Percentiles rank a stretch among this genome's conserved stretches.
Conservation (phyloP, 2,797 vertebrate genomes). For the Gallirallus australis region DNA sequence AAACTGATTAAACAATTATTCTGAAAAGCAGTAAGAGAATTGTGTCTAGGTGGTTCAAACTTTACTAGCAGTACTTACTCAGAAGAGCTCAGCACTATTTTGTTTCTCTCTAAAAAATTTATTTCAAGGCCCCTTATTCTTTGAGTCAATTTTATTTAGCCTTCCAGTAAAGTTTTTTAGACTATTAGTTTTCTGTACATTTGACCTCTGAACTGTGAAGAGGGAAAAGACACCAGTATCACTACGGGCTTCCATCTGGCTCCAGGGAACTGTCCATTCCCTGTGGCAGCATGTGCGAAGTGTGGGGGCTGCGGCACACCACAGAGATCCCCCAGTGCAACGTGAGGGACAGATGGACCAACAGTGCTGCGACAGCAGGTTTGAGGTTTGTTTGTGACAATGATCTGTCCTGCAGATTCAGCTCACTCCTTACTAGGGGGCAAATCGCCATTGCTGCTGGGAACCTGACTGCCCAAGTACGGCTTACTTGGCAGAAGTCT, state of each 20-base stretch:
- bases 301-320: accelerated
- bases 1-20: neutral
- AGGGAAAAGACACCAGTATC: neutral
- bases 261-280: neutral
- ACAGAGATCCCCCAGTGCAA: neutral
- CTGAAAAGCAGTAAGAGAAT: too few species aligned
- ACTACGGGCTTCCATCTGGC: neutral
- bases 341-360: accelerated
- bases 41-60: neutral
- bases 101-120: neutral
- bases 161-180: neutral
- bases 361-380: accelerated
- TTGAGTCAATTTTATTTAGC: neutral
- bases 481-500: neutral
- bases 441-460: neutral
- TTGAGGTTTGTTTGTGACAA: neutral
- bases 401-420: neutral
- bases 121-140: neutral
- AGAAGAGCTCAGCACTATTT: neutral
- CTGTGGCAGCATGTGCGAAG: neutral
- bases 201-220: neutral
- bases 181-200: neutral
- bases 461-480: neutral
- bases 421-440: neutral
- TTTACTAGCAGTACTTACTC: neutral